Evolutionary conservation across 2,888 invertebrate genomes (phyloP).

Genomic region (Drymonia ruficornis): DNA sequence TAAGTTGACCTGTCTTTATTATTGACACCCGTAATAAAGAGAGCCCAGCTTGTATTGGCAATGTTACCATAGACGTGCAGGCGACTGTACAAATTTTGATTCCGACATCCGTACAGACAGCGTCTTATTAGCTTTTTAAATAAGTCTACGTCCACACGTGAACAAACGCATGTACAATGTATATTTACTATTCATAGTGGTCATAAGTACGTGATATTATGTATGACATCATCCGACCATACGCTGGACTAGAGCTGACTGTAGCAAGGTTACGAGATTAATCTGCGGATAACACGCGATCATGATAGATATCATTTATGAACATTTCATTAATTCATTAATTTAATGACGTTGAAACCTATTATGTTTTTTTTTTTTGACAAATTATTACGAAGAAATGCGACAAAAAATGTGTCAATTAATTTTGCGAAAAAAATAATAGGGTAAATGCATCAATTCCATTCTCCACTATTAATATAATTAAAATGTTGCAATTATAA

Average conservation of each 20-base stretch:
- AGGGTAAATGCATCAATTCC: background rate
- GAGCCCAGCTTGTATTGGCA: too few relatives aligned
- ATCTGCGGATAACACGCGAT: background rate
- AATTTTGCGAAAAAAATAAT: background rate
- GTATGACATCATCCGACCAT: slow-evolving; percentile 4
- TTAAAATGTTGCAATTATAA: too few relatives aligned
- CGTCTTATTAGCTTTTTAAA: background rate
- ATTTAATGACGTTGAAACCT: too few relatives aligned
- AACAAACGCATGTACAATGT: slow-evolving; percentile 11
- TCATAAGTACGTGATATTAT: background rate
- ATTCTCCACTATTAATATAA: too few relatives aligned
- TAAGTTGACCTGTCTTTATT: too few relatives aligned
- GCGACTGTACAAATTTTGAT: background rate
- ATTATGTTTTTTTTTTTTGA: too few relatives aligned
- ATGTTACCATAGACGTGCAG: too few relatives aligned
- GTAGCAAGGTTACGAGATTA: background rate
- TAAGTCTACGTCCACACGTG: slow-evolving; percentile 22
- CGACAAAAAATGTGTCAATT: too few relatives aligned
- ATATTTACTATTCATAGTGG: slow-evolving; percentile 32
- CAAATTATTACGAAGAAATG: too few relatives aligned
- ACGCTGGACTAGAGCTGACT: background rate
- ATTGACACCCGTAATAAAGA: too few relatives aligned
- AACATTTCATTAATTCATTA: too few relatives aligned
- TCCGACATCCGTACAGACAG: background rate
- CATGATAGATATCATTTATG: too few relatives aligned